Evolutionary conservation across 2,113 vertebrate genomes (phyloP), one percentile per base, ranked within the genome.

Genomic region (Oreotrochilus melanogaster): DNA sequence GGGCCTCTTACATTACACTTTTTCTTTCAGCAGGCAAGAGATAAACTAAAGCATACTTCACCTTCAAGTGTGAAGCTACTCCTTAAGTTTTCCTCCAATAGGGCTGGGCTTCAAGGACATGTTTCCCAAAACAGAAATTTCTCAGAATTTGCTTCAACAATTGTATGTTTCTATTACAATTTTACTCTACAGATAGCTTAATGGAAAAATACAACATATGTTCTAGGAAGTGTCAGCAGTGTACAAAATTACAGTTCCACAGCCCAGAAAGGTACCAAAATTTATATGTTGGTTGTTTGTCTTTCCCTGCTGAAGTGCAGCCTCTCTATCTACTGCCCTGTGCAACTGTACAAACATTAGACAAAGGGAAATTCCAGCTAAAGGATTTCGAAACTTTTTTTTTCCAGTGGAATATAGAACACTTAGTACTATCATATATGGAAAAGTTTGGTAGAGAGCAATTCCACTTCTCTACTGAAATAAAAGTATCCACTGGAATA

Each of bases 361-460:
- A 71, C 39, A 79, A 71, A 67, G 30, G 85, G 43, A 84, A 93
- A 95, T 33, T 90, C 47, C 57, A 92, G 65, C 31, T 78, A 86
- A 80, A 33, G 45, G 75, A 92, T 42, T 94, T 83, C 64, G 45
- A 78, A 93, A 64, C 53, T 27, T 30, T 60, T 86, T 93, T 96
- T 93, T 96, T 95, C 94, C 86, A 92, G 71, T 43, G 56, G 69
- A 81, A 80, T 45, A 93, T 37, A 67, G 69, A 88, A 91, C 92
- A 78, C 30, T 81, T 51, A 61, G 70, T 72, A 31, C 15, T 45
- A 54, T 67, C 35, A 47, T 7, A 66, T 24, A 56, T 18, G 91
- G 94, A 95, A 95, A 94, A 83, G 35, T 39, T 14, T 86, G 47
- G 33, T 79, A 83, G 50, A 65, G 9, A 67, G 51, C 60, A 94